Evolutionary conservation across 2,113 vertebrate genomes (phyloP).

Genomic region (Rhinichthys klamathensis): DNA sequence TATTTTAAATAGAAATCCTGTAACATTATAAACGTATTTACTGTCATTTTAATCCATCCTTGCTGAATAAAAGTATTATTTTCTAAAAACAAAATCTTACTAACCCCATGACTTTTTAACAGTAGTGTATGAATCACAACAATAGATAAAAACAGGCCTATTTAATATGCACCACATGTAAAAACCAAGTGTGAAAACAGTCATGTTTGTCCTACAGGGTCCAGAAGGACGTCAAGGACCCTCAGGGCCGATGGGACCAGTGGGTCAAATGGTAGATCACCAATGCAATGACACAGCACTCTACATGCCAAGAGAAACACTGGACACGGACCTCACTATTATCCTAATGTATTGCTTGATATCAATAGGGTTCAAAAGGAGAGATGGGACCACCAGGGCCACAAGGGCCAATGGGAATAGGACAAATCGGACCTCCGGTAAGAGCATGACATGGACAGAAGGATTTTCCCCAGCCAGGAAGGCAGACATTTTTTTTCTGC

Average conservation of each 20-base stretch:
- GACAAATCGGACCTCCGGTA: slow-evolving; percentile 80
- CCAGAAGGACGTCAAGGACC: slow-evolving; percentile 75
- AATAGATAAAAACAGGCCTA: background rate
- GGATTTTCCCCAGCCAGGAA: background rate
- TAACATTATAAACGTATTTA: background rate
- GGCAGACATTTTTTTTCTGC: background rate
- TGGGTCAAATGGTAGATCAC: slow-evolving; percentile 82
- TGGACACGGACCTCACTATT: background rate
- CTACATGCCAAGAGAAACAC: background rate
- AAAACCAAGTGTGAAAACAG: background rate
- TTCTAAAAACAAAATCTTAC: background rate
- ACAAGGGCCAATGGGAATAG: slow-evolving; percentile 75
- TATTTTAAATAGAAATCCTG: background rate
- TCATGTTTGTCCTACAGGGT: slow-evolving; percentile 74
- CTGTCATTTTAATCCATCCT: background rate
- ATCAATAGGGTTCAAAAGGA: slow-evolving; percentile 74
- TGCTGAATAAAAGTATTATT: background rate
- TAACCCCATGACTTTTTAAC: background rate
- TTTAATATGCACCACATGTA: background rate
- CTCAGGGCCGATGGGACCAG: slow-evolving; percentile 78
- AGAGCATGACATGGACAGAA: slow-evolving; percentile 49
- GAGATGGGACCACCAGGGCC: slow-evolving; percentile 78
- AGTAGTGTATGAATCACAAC: no score
- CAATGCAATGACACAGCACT: background rate
- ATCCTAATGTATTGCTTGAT: slow-evolving; percentile 23